A percentile compares a stretch with the other conserved stretches of the same genome.
Evolutionary conservation across 92 coral and sea anemone species (phyloP).

Genomic region (Zoanthus solanderi): DNA sequence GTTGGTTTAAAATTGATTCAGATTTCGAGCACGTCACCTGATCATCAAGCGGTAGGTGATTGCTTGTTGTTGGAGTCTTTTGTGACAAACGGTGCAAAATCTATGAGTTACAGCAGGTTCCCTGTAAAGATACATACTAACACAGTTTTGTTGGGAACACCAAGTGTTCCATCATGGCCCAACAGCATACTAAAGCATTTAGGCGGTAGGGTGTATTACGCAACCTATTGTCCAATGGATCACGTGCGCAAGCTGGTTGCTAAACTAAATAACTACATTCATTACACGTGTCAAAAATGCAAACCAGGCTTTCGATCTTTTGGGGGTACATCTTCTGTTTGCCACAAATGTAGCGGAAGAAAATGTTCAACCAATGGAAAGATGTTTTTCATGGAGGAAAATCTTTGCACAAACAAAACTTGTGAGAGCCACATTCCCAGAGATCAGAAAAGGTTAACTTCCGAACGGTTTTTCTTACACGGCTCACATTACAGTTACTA

Average conservation of each 20-base stretch:
- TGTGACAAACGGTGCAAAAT: not conserved
- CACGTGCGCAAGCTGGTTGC: constrained; percentile 64
- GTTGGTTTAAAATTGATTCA: constrained; percentile 45
- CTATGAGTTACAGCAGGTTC: constrained; percentile 20
- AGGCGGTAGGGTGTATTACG: constrained; percentile 70
- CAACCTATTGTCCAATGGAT: constrained; percentile 66
- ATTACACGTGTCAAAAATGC: constrained; percentile 57
- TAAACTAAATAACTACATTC: constrained; percentile 17
- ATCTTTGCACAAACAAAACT: constrained; percentile 55
- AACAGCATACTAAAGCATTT: constrained; percentile 22
- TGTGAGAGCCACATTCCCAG: constrained; percentile 40
- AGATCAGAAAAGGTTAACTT: not conserved
- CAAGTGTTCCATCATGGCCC: constrained; percentile 73
- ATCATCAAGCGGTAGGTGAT: not conserved
- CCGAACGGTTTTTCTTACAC: constrained; percentile 27
- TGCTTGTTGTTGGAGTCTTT: constrained; percentile 1
- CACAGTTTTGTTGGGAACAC: constrained; percentile 67
- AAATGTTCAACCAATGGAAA: constrained; percentile 32
- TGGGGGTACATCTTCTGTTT: constrained; percentile 56
- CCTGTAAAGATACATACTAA: constrained; percentile 45
- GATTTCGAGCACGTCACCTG: constrained; percentile 1
- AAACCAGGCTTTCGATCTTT: constrained; percentile 66
- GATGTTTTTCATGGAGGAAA: constrained; percentile 6
- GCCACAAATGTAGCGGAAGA: constrained; percentile 45
- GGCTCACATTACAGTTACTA: constrained; percentile 61